A percentile compares a stretch with the other conserved stretches of the same genome.
Conservation (phyloP, 2,888 invertebrate species). For the Crematogaster levior region DNA sequence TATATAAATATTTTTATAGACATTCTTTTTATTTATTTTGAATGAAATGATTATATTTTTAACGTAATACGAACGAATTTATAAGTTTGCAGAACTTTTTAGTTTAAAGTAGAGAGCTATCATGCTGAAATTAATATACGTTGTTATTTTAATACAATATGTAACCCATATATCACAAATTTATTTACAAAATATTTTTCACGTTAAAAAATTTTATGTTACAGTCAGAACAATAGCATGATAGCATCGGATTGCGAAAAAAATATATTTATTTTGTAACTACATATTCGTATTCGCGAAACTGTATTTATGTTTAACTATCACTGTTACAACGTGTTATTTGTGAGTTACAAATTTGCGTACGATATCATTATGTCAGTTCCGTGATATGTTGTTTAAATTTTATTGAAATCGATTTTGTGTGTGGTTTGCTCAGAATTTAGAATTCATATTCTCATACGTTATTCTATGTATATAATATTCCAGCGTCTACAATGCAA, state of each 20-base stretch:
- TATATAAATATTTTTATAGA: not conserved
- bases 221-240: not conserved
- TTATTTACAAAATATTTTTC: not conserved
- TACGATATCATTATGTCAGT: conserved; percentile 15
- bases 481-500: conserved; percentile 6
- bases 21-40: not conserved
- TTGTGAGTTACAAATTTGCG: conserved; percentile 30
- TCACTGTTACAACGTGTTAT: conserved; percentile 22
- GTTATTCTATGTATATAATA: conserved; percentile 8
- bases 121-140: not conserved
- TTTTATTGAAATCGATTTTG: conserved; percentile 47
- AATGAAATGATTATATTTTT: not conserved
- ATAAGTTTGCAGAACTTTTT: not conserved
- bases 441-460: conserved; percentile 29
- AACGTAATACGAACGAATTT: not conserved
- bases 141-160: not conserved
- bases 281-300: not conserved
- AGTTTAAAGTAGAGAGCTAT: not conserved
- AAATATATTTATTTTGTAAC: not conserved
- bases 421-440: conserved; percentile 34
- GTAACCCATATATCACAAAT: not conserved
- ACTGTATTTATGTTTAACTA: conserved; percentile 22
- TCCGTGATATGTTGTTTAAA: conserved; percentile 44
- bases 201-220: not conserved
- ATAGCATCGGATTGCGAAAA: not conserved